A percentile compares a stretch with the other conserved stretches of the same genome.
phyloP scores from a whole-genome alignment of 2,113 vertebrate species.

The Shinisaurus crocodilurus region DNA sequence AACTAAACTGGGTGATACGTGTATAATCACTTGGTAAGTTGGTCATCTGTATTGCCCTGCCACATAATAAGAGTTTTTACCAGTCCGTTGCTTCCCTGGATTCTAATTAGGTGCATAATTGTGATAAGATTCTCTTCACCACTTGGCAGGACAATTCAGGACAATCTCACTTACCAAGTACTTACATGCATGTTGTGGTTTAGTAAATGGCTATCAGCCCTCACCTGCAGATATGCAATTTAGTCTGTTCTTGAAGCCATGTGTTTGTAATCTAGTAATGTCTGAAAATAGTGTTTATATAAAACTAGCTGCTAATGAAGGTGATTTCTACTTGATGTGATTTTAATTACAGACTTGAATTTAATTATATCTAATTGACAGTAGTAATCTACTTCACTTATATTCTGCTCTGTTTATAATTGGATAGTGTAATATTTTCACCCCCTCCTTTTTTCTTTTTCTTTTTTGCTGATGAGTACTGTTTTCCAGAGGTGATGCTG shows the following conservation, averaged over 20 bases:
- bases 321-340: conserved; percentile 35
- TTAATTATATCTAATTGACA: conserved; percentile 36
- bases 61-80: background rate
- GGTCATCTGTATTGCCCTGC: background rate
- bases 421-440: conserved; percentile 20
- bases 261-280: background rate
- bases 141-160: background rate
- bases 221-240: background rate
- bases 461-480: background rate
- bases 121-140: background rate
- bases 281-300: conserved; percentile 26
- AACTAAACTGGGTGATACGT: background rate
- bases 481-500: background rate
- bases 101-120: background rate
- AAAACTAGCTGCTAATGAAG: conserved; percentile 29
- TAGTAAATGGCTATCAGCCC: background rate
- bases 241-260: background rate
- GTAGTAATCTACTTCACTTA: conserved; percentile 32
- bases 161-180: background rate
- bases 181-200: background rate
- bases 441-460: background rate
- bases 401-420: conserved; percentile 3
- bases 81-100: background rate
- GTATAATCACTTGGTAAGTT: background rate
- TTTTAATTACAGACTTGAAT: conserved; percentile 41